Percentiles rank a stretch among this genome's conserved stretches.
These are phyloP conservation scores for Pedionomus torquatus DNA, from an alignment of 2,113 vertebrate genomes.

Conservation along the genomic window DNA sequence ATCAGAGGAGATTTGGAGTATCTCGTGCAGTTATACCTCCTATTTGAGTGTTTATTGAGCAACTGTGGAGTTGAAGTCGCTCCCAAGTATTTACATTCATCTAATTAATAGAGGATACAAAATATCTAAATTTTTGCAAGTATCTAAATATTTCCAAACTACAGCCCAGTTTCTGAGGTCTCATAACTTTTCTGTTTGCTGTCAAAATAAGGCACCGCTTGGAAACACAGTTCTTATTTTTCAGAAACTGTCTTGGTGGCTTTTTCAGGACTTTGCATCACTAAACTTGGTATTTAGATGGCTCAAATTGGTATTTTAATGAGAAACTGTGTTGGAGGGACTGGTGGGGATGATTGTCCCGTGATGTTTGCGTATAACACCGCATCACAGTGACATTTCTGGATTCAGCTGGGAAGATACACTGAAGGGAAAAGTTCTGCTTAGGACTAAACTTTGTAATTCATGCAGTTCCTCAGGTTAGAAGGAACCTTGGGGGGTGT, in stretches of 20 bases:
- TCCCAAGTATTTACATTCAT: neutral
- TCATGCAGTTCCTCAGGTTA: neutral
- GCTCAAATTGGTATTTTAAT: neutral
- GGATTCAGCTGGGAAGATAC: neutral
- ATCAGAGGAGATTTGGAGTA: neutral
- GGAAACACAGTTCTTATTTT: neutral
- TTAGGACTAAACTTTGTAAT: neutral
- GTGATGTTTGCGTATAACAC: neutral
- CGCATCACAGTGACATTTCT: neutral
- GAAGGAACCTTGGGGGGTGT: neutral
- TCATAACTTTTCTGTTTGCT: neutral
- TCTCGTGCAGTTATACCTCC: rapidly evolving
- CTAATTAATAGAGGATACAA: neutral
- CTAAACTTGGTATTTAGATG: neutral
- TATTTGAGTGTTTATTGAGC: neutral
- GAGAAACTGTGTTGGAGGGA: neutral
- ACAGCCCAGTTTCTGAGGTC: neutral
- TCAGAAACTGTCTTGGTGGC: neutral
- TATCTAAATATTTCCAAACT: neutral
- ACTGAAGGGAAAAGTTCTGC: neutral
- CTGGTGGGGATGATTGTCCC: neutral
- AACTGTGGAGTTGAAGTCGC: neutral
- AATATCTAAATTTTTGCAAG: neutral
- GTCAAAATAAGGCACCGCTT: neutral
- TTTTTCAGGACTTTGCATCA: neutral